phyloP scores from a whole-genome alignment of 1,140 invertebrate species.

The Acromyrmex charruanus region DNA sequence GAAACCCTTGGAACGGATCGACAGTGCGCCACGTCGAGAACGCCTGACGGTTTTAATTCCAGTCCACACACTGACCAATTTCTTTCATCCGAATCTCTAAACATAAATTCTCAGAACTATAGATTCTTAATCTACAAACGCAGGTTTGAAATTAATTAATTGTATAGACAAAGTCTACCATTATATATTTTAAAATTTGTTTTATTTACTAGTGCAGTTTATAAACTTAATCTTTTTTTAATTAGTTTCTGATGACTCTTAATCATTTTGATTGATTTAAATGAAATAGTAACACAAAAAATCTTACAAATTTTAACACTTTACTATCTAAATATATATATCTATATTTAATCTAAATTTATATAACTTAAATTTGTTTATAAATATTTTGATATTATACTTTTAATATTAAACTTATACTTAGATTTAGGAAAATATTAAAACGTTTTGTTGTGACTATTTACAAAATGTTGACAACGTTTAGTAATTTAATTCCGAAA shows the following conservation, averaged over 20 bases:
- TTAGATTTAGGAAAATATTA: not conserved
- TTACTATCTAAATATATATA: not conserved
- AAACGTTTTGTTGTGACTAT: not conserved
- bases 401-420: no score
- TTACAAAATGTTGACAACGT: not conserved
- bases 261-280: not conserved
- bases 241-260: not conserved
- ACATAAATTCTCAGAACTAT: constrained; percentile 51
- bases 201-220: not conserved
- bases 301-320: not conserved
- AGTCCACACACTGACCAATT: constrained; percentile 54
- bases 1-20: constrained; percentile 80
- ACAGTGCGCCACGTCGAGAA: constrained; percentile 72
- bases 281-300: not conserved
- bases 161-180: not conserved
- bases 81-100: constrained; percentile 73
- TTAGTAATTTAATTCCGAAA: constrained; percentile 9
- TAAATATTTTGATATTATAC: not conserved
- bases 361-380: not conserved
- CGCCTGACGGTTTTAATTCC: constrained; percentile 75
- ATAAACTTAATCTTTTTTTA: not conserved
- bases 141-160: constrained; percentile 8
- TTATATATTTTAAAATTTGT: not conserved
- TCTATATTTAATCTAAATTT: not conserved
- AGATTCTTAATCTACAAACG: not conserved